Conservation (phyloP, 2,888 invertebrate genomes). For the Trilocha varians region DNA sequence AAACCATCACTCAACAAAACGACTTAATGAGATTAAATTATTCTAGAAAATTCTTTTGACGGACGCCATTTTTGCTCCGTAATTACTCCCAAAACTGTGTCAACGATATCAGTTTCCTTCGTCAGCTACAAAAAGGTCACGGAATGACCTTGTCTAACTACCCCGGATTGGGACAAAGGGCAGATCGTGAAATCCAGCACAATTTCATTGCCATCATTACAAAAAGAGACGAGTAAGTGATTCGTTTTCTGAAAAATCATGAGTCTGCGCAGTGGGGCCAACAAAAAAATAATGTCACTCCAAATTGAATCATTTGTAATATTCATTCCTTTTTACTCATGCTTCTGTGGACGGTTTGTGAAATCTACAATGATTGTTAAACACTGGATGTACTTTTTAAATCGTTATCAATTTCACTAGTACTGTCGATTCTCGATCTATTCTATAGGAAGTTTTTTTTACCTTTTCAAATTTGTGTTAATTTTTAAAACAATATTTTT, state of each 20-base stretch:
- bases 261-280: slow-evolving; percentile 32
- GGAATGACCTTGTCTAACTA: not conserved
- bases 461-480: no score
- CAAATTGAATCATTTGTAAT: slow-evolving; percentile 67
- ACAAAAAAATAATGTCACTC: slow-evolving; percentile 57
- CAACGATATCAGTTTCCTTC: not conserved
- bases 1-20: no score
- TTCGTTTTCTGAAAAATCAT: slow-evolving; percentile 45
- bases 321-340: slow-evolving; percentile 55
- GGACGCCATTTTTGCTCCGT: no score
- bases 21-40: no score
- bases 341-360: slow-evolving; percentile 41
- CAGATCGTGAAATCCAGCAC: slow-evolving; percentile 23
- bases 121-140: not conserved
- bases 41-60: no score
- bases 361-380: slow-evolving; percentile 19
- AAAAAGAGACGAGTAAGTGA: slow-evolving; percentile 43
- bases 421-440: not conserved
- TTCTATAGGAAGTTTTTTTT: no score
- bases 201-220: slow-evolving; percentile 41
- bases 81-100: not conserved
- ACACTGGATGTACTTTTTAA: slow-evolving; percentile 1
- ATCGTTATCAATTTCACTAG: not conserved
- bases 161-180: not conserved
- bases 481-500: no score